Base-by-base conservation (phyloP, 1,140 invertebrate species). In the Luehdorfia chinensis region DNA sequence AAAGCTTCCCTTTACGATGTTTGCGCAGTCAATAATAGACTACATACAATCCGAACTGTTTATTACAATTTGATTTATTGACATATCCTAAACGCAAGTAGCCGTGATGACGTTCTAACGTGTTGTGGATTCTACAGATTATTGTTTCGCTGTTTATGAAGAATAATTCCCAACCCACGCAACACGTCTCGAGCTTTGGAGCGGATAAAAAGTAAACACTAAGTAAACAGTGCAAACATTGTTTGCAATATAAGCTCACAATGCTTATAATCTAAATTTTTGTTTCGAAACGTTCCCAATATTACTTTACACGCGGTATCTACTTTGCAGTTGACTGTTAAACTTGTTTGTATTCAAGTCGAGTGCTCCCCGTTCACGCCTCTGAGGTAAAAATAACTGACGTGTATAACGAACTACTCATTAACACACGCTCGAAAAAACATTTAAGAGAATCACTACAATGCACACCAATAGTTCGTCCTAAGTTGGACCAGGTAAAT, bases 1-100 rank as follows among this genome's bases (percentile, higher is more conserved):
- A 73, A 80, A 84, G 76, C 79, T 79, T 78, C 76, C 68, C 72
- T 69, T 72, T 68, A 52, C 61, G 65, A 75, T 77, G 77, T 79
- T 84, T 75, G 75, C 67, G 74, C 62, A 71, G 65, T 75, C 80
- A 76, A 81, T 84, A 78, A 84, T 81, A 84, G 75, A 79, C 66
- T 69, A 54, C 59, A 70, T 68, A 65, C 63, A 59, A 67, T 70
- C 55, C 65, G 53, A 44, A 65, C 55, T 65, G 60, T 74, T 68
- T 74, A 70, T 57, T 61, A 50, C 33, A 51, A 48, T 57, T 58
- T 55, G 56, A 52, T 58, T 59, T 58, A 59, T 64, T 34, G 52
- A 58, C 48, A 45, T 64, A 70, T 73, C 60, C 72, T 59, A 58
- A 52, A 61, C 50, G 45, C 53, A 43, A 47, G 45, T 46, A 50